phyloP scores from a whole-genome alignment of 53 echinoderm and acorn worm genomes.

The Luidia sarsii region DNA sequence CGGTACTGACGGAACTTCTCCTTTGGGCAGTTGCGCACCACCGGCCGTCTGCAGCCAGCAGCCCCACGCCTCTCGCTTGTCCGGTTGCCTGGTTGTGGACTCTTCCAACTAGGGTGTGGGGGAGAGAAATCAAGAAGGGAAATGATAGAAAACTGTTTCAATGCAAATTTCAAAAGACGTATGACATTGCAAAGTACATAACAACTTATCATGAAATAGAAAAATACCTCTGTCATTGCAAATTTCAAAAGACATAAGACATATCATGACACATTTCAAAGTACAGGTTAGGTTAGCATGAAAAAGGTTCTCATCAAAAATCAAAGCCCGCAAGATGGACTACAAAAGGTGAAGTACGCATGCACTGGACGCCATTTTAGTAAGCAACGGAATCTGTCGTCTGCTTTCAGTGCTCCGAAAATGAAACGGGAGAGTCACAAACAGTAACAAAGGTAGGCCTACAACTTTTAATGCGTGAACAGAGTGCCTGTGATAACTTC shows the following conservation, averaged over 20 bases:
- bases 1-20: slow-evolving; percentile 3
- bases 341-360: no score
- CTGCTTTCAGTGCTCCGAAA: no score
- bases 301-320: no score
- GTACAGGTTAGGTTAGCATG: not conserved
- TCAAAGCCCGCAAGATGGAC: no score
- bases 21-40: slow-evolving; percentile 4
- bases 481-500: no score
- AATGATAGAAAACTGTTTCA: not conserved
- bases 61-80: slow-evolving; percentile 12
- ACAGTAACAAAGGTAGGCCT: no score
- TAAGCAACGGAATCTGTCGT: no score
- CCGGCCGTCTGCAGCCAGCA: slow-evolving; percentile 4
- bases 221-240: not conserved
- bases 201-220: no score
- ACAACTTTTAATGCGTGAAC: no score
- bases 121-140: not conserved
- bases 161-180: not conserved
- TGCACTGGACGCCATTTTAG: no score
- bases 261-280: not conserved
- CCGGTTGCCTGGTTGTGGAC: slow-evolving; percentile 11
- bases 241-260: slow-evolving; percentile 6
- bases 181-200: no score
- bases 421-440: no score
- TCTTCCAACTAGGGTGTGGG: not conserved